Base-by-base conservation (phyloP, 30 jellyfish, hydroid and myxozoan genomes). In the Aurelia sp. region DNA sequence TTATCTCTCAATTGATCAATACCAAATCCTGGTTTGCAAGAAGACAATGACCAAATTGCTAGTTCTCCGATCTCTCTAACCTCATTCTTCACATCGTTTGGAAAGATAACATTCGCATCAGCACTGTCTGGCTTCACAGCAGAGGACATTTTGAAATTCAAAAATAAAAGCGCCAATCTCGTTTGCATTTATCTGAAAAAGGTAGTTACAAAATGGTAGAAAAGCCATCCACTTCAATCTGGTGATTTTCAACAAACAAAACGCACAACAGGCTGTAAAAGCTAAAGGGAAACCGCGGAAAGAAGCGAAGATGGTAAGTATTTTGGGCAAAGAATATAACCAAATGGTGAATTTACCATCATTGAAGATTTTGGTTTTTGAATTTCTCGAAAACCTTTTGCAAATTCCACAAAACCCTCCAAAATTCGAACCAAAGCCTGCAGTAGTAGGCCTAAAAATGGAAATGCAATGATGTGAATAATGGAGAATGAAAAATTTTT, bases 1-100 rank as follows among this genome's bases (percentile, higher is more conserved):
- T 96, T 81, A 76, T 87, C 98, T 22, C 96, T 48, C 59, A 96
- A 23, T 62, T 96, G 96, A 16, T 87, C 92, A 21, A 96, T 88
- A 60, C 98, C 99, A 71, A 87, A 96, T 4, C 99, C 99, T 10
- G 92, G 88, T 66, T 96, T 96, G 75, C 96, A 96, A 67, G 99
- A 96, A 21, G 99, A 96, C 40, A 90, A 60, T 1, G 99, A 95
- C 99, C 99, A 95, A 16, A 90, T 88, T 64, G 97, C 99, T 90
- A 84, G 97, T 18, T 76, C 88, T 21, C 98, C 96, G 41, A 95
- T 89, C 63, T 95, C 99, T 62, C 99, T 73, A 16, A 95, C 96
- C 66, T 90, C 96, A 30, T 76, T 92, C 57, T 71, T 67, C 27
- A 76, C 50, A 23, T 81, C 98, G 18, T 79, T 73, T 18, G 93